phyloP scores from a whole-genome alignment of 2,113 vertebrate species.

The Amphilophus citrinellus region DNA sequence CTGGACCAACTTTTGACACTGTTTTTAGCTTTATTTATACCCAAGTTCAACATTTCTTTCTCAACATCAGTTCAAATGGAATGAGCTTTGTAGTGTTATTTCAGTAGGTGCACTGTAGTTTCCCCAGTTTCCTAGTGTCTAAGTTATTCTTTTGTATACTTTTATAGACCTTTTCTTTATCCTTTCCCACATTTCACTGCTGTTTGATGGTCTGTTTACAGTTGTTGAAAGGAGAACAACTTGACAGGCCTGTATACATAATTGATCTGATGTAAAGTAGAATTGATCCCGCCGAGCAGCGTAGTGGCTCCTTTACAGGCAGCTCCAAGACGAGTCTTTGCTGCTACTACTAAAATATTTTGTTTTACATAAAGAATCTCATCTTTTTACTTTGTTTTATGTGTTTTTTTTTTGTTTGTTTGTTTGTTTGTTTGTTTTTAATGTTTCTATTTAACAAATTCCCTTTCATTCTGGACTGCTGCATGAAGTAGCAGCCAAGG shows the following conservation, averaged over 20 bases:
- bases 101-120: not conserved
- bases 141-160: not conserved
- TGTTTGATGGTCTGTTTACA: conserved; percentile 1
- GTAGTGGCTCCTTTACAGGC: not conserved
- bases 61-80: not conserved
- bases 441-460: not conserved
- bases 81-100: not conserved
- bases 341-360: not conserved
- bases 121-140: not conserved
- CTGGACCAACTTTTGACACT: not conserved
- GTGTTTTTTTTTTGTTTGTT: not conserved
- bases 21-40: not conserved
- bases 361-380: not conserved
- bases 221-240: conserved; percentile 9
- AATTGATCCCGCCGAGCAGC: not conserved
- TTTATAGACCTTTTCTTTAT: not conserved
- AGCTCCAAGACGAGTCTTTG: not conserved
- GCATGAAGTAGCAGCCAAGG: not conserved
- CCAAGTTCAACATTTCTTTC: not conserved
- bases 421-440: not conserved
- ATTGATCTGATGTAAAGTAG: conserved; percentile 29
- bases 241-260: conserved; percentile 9
- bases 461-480: not conserved
- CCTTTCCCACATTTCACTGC: not conserved
- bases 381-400: not conserved